Evolutionary conservation across 1,140 invertebrate species (phyloP).

Genomic region (Papilio glaucus): DNA sequence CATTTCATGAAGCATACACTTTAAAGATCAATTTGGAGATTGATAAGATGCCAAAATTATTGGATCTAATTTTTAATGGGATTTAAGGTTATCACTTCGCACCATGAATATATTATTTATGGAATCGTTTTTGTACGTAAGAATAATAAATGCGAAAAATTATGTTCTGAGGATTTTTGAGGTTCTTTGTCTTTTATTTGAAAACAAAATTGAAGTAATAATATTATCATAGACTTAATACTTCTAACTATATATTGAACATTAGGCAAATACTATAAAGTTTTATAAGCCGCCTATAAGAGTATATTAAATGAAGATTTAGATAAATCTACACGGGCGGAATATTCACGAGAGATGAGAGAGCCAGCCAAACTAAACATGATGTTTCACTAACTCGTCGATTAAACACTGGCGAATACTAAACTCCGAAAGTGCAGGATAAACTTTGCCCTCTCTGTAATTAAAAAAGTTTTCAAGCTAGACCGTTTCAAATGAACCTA

Average conservation of each 20-base stretch:
- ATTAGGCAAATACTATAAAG: constrained; percentile 3
- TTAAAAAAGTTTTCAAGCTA: constrained; percentile 28
- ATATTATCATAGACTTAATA: too few relatives aligned
- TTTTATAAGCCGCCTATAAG: constrained; percentile 3
- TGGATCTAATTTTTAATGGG: too few relatives aligned
- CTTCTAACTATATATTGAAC: too few relatives aligned
- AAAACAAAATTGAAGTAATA: too few relatives aligned
- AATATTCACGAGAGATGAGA: neutral
- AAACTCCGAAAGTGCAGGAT: constrained; percentile 14
- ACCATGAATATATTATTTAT: too few relatives aligned
- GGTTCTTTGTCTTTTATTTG: neutral
- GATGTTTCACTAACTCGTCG: constrained; percentile 14
- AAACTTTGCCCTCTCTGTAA: constrained; percentile 24
- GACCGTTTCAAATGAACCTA: constrained; percentile 26
- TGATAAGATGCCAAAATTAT: neutral
- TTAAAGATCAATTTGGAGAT: neutral
- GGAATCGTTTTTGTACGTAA: too few relatives aligned
- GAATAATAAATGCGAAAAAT: too few relatives aligned
- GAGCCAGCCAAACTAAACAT: constrained; percentile 4
- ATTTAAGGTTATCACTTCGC: too few relatives aligned
- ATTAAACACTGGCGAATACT: constrained; percentile 23
- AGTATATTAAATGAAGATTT: constrained; percentile 1
- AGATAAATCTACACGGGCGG: neutral
- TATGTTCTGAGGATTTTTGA: too few relatives aligned
- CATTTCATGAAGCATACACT: constrained; percentile 22